Evolutionary conservation across 2,888 invertebrate species (phyloP).

Genomic region (Conistra vaccinii): DNA sequence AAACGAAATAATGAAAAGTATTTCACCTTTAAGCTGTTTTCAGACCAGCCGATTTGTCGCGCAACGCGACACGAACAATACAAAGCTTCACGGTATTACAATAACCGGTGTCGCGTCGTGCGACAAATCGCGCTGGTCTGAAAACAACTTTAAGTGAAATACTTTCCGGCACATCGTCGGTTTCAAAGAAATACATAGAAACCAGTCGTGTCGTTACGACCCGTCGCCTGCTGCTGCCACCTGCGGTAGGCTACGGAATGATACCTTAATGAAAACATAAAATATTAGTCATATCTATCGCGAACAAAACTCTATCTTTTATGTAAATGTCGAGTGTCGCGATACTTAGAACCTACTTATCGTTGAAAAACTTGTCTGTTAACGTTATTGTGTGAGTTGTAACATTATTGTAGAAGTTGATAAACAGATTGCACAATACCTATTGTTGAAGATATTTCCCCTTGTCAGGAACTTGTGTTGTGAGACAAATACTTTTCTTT

Average conservation of each 20-base stretch:
- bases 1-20: background rate
- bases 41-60: too few species aligned
- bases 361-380: slow-evolving; percentile 44
- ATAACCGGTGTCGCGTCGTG: too few species aligned
- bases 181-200: too few species aligned
- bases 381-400: slow-evolving; percentile 50
- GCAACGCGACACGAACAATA: too few species aligned
- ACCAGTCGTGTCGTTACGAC: too few species aligned
- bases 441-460: slow-evolving; percentile 48
- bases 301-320: background rate
- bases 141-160: too few species aligned
- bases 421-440: slow-evolving; percentile 54
- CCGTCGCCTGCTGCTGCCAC: too few species aligned
- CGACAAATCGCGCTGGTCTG: too few species aligned
- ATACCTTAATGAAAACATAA: background rate
- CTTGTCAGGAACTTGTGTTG: slow-evolving; percentile 46
- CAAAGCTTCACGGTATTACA: too few species aligned
- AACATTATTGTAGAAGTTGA: slow-evolving; percentile 40
- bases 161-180: too few species aligned
- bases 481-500: slow-evolving; percentile 29
- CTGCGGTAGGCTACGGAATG: too few species aligned
- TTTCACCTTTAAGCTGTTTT: too few species aligned
- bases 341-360: slow-evolving; percentile 45
- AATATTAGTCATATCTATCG: background rate
- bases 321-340: slow-evolving; percentile 13